Evolutionary conservation across 2,113 vertebrate genomes (phyloP).

Genomic region (Malurus alboscapulatus): DNA sequence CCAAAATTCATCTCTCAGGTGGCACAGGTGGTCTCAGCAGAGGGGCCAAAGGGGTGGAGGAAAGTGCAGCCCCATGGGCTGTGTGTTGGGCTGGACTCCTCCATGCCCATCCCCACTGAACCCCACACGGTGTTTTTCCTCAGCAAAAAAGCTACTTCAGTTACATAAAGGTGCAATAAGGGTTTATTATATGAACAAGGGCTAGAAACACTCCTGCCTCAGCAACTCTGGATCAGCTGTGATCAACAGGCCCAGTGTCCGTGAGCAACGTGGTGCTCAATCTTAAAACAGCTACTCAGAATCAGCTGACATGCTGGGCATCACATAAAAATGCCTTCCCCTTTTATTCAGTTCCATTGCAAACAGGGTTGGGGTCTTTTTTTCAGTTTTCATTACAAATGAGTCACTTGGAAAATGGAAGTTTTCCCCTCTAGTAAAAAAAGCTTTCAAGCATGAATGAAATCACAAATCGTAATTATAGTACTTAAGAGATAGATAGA

Average conservation of each 20-base stretch:
- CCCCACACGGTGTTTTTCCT: background rate
- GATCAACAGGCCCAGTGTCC: rapidly evolving
- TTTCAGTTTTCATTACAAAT: background rate
- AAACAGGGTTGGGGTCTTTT: background rate
- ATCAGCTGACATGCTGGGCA: rapidly evolving
- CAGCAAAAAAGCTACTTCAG: background rate
- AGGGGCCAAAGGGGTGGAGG: background rate
- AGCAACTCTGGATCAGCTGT: background rate
- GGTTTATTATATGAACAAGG: background rate
- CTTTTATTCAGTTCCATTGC: background rate
- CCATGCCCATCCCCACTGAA: rapidly evolving
- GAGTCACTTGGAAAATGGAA: conserved; percentile 15
- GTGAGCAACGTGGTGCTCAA: background rate
- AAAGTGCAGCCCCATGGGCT: rapidly evolving
- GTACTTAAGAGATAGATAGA: background rate
- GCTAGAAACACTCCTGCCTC: background rate
- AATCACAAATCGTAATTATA: conserved; percentile 25
- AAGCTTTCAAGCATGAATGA: background rate
- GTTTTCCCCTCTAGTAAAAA: conserved; percentile 2
- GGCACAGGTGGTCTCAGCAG: background rate
- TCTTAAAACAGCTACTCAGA: background rate
- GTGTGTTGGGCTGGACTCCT: background rate
- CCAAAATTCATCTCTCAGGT: background rate
- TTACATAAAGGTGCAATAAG: background rate
- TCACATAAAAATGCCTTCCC: background rate